Evolutionary conservation across 1,140 invertebrate species (phyloP), one percentile per base, ranked within the genome.

Genomic region (Drosophila carrolli): DNA sequence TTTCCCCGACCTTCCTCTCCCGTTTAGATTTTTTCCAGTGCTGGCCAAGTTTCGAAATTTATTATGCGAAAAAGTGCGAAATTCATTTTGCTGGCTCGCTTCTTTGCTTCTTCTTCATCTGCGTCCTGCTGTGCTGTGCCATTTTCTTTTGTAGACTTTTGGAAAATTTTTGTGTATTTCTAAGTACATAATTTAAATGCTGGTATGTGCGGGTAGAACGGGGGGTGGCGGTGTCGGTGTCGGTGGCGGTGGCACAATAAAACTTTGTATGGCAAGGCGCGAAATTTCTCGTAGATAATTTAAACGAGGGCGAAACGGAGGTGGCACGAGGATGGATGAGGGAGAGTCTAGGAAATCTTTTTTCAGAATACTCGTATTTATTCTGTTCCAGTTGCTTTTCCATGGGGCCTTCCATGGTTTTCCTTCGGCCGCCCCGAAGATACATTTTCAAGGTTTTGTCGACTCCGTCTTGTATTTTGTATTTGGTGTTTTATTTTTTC

Each of bases 11-110:
- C 66, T 50, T 60, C 19, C 50, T 58, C 70, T 48, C 55, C 29
- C 65, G 51, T 48, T 57, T 59, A 46, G 67, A 50, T 67, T 71
- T 78, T 73, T 90, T 75, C 58, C 80, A 61, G 51, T 57, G 48
- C 57, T 86, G 85, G 78, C 75, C 81, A 91, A 91, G 86, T 91
- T 91, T 75, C 78, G 37, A 29, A 91, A 91, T 91, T 91, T 91
- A 91, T 91, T 90, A 91, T 90, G 90, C 90, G 90, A 91, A 91
- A 91, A 91, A 91, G 90, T 91, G 90, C 90, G 90, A 91, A 91
- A 91, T 91, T 91, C 90, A 91, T 91, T 91, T 91, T 85, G 78
- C 75, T 83, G 81, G 70, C 77, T 74, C 67, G 48, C 73, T 53
- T 71, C 63, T 47, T 56, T 60, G 59, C 50, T 68, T 75, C 53